These are phyloP conservation scores for Yoshiicerus persimilis DNA, from an alignment of 1,140 invertebrate species.

Conservation along the genomic window DNA sequence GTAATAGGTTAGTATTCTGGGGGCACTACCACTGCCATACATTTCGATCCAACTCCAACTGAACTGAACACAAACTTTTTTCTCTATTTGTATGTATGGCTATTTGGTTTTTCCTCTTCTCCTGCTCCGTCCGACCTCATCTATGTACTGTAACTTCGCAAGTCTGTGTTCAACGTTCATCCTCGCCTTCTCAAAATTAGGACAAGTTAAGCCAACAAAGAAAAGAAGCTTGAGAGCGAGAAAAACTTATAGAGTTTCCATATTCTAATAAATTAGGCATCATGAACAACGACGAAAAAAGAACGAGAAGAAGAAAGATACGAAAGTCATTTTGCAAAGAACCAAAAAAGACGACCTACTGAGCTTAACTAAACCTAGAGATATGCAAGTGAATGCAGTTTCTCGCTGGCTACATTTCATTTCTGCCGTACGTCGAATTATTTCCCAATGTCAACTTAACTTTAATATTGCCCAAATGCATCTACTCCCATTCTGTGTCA, in stretches of 20 bases:
- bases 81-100: neutral
- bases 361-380: neutral
- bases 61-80: neutral
- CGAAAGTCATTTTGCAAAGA: neutral
- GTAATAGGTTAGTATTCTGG: neutral
- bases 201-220: slow-evolving; percentile 12
- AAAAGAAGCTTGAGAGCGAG: neutral
- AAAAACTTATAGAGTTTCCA: neutral
- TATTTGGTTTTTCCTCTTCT: neutral
- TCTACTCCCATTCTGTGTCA: no score
- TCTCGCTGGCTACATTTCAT: no score
- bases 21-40: neutral
- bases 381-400: neutral
- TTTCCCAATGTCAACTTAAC: no score
- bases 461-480: no score
- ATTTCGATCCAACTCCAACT: slow-evolving; percentile 7
- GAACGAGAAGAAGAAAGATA: neutral
- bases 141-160: neutral
- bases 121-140: neutral
- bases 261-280: slow-evolving; percentile 19
- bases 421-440: no score
- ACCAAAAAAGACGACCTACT: neutral
- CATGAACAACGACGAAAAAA: neutral
- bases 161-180: neutral
- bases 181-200: neutral